Percentiles rank a stretch among this genome's conserved stretches.
phyloP scores from a whole-genome alignment of 2,888 invertebrate species.

The Autographa gamma region DNA sequence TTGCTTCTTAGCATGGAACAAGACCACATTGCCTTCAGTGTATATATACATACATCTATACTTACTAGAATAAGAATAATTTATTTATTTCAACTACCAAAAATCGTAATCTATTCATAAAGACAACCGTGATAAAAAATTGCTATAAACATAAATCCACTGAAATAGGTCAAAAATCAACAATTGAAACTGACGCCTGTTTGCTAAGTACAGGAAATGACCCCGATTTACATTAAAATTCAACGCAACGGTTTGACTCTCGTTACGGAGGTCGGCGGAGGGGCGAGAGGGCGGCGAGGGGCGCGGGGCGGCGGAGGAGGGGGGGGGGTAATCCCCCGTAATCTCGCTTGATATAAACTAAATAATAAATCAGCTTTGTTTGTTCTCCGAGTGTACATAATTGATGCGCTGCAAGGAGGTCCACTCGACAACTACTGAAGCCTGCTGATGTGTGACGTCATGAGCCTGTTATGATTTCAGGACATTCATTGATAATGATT shows the following conservation, averaged over 20 bases:
- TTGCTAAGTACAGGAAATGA: constrained; percentile 55
- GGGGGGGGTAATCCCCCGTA: constrained; percentile 25
- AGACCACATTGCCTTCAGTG: too few species aligned
- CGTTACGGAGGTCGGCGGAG: constrained; percentile 14
- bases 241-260: constrained; percentile 47
- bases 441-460: background rate
- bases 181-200: constrained; percentile 55
- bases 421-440: constrained; percentile 9
- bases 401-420: constrained; percentile 17
- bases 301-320: background rate
- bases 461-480: background rate
- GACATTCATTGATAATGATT: too few species aligned
- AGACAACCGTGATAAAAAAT: constrained; percentile 13
- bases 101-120: constrained; percentile 6
- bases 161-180: constrained; percentile 57
- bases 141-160: constrained; percentile 29
- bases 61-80: too few species aligned
- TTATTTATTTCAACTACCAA: too few species aligned
- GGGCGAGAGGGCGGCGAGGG: background rate
- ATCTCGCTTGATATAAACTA: constrained; percentile 61
- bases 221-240: constrained; percentile 52
- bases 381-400: constrained; percentile 30
- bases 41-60: too few species aligned
- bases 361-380: constrained; percentile 67
- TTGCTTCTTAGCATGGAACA: too few species aligned